Evolutionary conservation across 2,113 vertebrate genomes (phyloP).

Genomic region (Corythaixoides concolor): DNA sequence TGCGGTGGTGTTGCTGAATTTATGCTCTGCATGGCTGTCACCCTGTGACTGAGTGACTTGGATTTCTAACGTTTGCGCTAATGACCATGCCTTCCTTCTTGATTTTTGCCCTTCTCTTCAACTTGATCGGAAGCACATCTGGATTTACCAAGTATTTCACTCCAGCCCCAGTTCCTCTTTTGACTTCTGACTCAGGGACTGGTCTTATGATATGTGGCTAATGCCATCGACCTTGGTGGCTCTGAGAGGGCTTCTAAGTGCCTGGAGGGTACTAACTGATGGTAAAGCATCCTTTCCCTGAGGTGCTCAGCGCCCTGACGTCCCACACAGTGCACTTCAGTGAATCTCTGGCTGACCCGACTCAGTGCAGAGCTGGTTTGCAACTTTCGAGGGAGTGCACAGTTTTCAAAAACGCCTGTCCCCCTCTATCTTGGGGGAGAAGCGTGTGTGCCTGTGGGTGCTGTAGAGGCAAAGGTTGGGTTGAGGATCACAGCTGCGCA

Average conservation of each 20-base stretch:
- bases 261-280: not conserved
- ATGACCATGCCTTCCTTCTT: not conserved
- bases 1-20: not conserved
- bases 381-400: not conserved
- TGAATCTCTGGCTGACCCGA: not conserved
- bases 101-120: not conserved
- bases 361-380: rapidly evolving
- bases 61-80: not conserved
- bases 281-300: not conserved
- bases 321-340: not conserved
- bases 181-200: not conserved
- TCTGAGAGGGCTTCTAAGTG: not conserved
- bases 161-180: not conserved
- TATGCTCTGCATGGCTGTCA: not conserved
- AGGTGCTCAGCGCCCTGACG: not conserved
- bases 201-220: not conserved
- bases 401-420: not conserved
- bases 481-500: not conserved
- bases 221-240: rapidly evolving
- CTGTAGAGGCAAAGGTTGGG: not conserved
- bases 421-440: not conserved
- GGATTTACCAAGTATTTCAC: not conserved
- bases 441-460: rapidly evolving
- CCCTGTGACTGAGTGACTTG: not conserved
- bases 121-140: not conserved